Evolutionary conservation across 2,113 vertebrate genomes (phyloP).

Genomic region (Heptranchias perlo): DNA sequence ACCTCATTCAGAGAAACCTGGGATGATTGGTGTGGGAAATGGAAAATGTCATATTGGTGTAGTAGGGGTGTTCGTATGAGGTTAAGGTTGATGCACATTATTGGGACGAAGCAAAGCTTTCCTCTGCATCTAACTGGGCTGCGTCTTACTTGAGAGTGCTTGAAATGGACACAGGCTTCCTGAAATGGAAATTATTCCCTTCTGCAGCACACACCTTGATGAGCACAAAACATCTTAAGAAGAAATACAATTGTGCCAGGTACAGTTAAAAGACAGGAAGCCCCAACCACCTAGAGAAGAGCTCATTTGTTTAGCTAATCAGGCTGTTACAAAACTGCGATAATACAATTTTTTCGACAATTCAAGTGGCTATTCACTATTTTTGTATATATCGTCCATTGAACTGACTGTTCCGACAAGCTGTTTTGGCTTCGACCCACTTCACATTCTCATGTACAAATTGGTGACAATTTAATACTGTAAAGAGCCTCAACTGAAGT

Average conservation of each 20-base stretch:
- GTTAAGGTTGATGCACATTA: neutral
- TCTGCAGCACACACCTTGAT: neutral
- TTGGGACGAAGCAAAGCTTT: neutral
- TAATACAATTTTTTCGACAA: neutral
- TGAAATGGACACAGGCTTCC: neutral
- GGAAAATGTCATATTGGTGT: neutral
- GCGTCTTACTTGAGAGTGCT: neutral
- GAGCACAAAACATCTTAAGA: neutral
- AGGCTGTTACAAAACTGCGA: neutral
- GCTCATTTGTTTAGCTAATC: neutral
- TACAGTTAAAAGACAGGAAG: neutral
- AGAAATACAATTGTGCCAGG: neutral
- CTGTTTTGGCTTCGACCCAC: neutral
- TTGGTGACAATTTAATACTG: neutral
- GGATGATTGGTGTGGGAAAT: neutral
- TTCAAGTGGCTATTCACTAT: neutral
- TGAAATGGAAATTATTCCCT: neutral
- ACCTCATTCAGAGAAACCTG: neutral
- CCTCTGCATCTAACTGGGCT: neutral
- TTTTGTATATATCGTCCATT: neutral
- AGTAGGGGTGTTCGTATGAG: neutral
- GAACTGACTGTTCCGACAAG: neutral
- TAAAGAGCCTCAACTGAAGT: neutral
- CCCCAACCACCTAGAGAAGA: neutral
- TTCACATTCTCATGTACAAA: neutral